phyloP scores from a whole-genome alignment of 1,140 invertebrate species.

The Lasioglossum albipes region DNA sequence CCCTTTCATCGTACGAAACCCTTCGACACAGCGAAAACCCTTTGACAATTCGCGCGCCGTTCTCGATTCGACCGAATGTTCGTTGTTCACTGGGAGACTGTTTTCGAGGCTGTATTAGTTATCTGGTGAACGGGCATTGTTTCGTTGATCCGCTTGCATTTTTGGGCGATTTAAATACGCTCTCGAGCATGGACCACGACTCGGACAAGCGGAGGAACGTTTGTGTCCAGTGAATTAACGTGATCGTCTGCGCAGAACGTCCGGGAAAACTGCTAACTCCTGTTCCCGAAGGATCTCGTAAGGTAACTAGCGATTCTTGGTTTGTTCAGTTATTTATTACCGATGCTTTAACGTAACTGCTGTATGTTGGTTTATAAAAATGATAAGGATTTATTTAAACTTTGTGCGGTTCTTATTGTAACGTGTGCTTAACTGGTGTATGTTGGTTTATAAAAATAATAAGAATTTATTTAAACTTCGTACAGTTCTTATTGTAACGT shows the following conservation, averaged over 20 bases:
- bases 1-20: not conserved
- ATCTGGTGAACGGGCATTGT: not conserved
- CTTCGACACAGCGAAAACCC: not conserved
- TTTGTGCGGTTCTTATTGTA: too few species aligned
- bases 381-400: too few species aligned
- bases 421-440: too few species aligned
- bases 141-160: not conserved
- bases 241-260: not conserved
- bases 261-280: not conserved
- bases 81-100: not conserved
- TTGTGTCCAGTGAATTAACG: not conserved
- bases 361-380: too few species aligned
- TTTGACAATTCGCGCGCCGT: not conserved
- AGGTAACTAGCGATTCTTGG: conserved; percentile 2
- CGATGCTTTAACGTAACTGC: too few species aligned
- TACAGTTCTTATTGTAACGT: too few species aligned
- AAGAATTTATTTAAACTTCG: too few species aligned
- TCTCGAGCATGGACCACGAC: not conserved
- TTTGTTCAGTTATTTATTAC: not conserved
- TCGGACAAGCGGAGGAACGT: not conserved
- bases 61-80: not conserved
- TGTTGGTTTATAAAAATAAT: too few species aligned
- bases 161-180: not conserved
- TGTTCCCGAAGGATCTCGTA: not conserved
- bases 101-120: not conserved